Evolutionary conservation across 2,113 vertebrate genomes (phyloP).

Genomic region (Loxodonta africana): DNA sequence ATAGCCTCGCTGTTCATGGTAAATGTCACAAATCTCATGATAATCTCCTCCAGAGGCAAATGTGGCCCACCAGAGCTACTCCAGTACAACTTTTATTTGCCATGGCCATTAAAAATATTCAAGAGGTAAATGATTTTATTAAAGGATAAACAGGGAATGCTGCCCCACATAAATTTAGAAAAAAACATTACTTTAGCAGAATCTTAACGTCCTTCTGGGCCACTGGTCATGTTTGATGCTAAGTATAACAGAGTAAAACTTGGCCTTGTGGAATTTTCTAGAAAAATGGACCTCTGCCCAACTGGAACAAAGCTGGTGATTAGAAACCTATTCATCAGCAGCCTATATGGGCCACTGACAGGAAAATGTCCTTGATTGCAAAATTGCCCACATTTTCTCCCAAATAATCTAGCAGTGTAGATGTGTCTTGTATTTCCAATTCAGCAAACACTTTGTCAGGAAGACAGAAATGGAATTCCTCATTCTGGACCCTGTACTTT

Average conservation of each 20-base stretch:
- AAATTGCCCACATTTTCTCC: conserved; percentile 69
- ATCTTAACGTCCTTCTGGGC: conserved; percentile 18
- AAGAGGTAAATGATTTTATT: not conserved
- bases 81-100: not conserved
- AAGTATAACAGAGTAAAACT: conserved; percentile 58
- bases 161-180: not conserved
- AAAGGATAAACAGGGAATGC: not conserved
- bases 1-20: not conserved
- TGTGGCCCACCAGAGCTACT: not conserved
- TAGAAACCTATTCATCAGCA: conserved; percentile 71
- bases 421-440: conserved; percentile 52
- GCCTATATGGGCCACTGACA: conserved; percentile 58
- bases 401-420: conserved; percentile 45
- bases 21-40: not conserved
- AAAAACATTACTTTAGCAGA: not conserved
- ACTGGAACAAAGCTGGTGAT: conserved; percentile 73
- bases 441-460: conserved; percentile 72
- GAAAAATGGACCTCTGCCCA: conserved; percentile 56
- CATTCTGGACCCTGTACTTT: conserved; percentile 43
- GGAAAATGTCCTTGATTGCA: conserved; percentile 73
- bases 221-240: not conserved
- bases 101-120: conserved; percentile 21
- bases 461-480: conserved; percentile 69
- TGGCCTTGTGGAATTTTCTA: conserved; percentile 66
- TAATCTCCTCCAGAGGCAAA: not conserved